Conservation (phyloP, 2,113 vertebrate genomes). For the Verasper variegatus region DNA sequence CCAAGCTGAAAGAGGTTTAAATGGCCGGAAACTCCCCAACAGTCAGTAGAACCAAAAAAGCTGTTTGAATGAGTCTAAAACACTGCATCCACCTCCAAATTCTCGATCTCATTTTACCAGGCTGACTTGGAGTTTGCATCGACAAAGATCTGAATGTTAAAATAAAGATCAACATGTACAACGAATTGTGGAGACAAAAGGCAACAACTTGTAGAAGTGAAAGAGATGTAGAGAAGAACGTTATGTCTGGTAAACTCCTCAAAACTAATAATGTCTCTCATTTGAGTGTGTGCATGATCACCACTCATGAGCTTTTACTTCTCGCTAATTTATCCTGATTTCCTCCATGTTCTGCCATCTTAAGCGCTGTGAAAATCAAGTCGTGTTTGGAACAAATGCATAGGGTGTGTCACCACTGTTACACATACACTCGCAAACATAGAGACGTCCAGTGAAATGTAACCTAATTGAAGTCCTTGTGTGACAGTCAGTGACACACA, state of each 20-base stretch:
- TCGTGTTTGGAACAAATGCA: slow-evolving; percentile 53
- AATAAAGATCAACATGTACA: too few species aligned
- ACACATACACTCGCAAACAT: slow-evolving; percentile 32
- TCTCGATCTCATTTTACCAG: too few species aligned
- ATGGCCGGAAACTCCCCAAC: slow-evolving; percentile 16
- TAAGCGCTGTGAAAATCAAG: slow-evolving; percentile 46
- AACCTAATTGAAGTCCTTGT: slow-evolving; percentile 55
- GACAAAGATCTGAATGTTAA: too few species aligned
- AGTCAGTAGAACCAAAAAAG: neutral
- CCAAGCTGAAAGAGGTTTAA: neutral
- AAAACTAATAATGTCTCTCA: too few species aligned
- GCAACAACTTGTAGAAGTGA: too few species aligned
- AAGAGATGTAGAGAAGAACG: too few species aligned
- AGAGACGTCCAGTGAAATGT: slow-evolving; percentile 48
- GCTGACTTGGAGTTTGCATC: too few species aligned
- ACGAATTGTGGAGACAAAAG: too few species aligned
- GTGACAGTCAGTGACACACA: slow-evolving; percentile 58
- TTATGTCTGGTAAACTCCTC: too few species aligned
- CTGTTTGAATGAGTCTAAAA: slow-evolving; percentile 9
- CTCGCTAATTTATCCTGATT: slow-evolving; percentile 32
- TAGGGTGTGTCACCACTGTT: slow-evolving; percentile 34
- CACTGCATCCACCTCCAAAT: too few species aligned
- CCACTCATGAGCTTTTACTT: neutral
- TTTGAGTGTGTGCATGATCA: neutral
- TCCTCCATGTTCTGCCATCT: slow-evolving; percentile 26